These are phyloP conservation scores for Plebejus anna DNA, from an alignment of 2,888 invertebrate genomes.

Conservation along the genomic window DNA sequence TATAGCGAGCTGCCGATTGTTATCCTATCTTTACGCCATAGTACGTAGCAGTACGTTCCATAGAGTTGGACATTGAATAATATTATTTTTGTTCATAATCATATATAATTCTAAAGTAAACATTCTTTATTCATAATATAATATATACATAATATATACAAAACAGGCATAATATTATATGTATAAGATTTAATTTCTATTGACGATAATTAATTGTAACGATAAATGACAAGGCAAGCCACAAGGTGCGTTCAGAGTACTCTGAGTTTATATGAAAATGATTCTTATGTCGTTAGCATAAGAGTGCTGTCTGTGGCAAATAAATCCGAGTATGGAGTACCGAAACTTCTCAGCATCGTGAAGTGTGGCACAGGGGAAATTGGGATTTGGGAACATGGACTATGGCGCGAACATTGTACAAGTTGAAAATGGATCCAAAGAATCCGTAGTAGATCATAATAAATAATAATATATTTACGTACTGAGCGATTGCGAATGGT, in stretches of 20 bases:
- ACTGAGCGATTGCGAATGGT: background rate
- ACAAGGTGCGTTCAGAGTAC: background rate
- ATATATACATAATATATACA: no score
- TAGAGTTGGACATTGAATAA: background rate
- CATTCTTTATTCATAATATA: background rate
- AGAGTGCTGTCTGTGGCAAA: background rate
- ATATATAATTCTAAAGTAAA: background rate
- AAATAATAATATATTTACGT: background rate
- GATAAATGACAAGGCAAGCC: background rate
- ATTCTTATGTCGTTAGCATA: background rate
- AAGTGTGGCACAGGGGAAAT: constrained; percentile 2
- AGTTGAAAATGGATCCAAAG: background rate
- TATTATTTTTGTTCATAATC: background rate
- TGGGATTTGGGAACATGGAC: background rate
- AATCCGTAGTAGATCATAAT: no score
- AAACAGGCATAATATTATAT: background rate
- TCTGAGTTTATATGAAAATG: background rate
- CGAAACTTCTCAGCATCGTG: background rate
- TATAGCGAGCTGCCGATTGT: background rate
- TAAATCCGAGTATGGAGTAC: background rate
- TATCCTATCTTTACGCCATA: background rate
- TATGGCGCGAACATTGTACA: background rate
- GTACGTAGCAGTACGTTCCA: background rate
- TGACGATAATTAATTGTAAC: background rate
- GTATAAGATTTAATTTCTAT: background rate